Conservation (phyloP, 2,797 vertebrate species). For the Scleropages formosus region DNA sequence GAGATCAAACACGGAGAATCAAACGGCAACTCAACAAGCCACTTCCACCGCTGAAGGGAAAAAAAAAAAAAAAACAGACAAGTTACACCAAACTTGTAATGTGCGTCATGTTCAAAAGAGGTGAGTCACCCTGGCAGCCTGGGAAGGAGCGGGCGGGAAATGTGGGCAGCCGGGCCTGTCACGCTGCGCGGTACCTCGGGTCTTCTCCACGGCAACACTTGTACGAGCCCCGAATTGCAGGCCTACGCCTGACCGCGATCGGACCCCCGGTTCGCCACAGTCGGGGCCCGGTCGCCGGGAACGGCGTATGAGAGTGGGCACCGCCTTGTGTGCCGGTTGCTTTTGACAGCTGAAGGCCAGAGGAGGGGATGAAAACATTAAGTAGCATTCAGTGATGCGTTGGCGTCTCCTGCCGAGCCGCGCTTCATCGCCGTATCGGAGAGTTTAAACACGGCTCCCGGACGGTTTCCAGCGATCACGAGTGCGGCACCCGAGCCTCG, state of each 20-base stretch:
- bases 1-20: slow-evolving; percentile 39
- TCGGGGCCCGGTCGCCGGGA: background rate
- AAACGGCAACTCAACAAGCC: slow-evolving; percentile 31
- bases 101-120: slow-evolving; percentile 27
- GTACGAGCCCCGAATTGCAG: background rate
- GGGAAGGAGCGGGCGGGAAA: background rate
- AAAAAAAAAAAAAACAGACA: slow-evolving; percentile 23
- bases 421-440: slow-evolving; percentile 1
- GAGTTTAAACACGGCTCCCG: slow-evolving; percentile 27
- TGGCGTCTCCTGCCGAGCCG: slow-evolving; percentile 20
- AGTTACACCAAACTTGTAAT: slow-evolving; percentile 34
- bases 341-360: background rate
- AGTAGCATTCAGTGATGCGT: slow-evolving; percentile 22
- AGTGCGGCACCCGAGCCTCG: slow-evolving; percentile 26
- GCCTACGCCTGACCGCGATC: background rate
- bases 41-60: background rate
- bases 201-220: too few species aligned
- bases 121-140: background rate
- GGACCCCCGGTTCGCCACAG: background rate
- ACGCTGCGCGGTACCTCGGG: background rate
- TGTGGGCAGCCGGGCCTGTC: background rate
- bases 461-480: slow-evolving; percentile 38
- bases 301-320: background rate
- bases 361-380: slow-evolving; percentile 33
- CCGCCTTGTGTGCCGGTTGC: slow-evolving; percentile 17